Evolutionary conservation across 2,888 invertebrate genomes (phyloP).

Genomic region (Tineola bisselliella): DNA sequence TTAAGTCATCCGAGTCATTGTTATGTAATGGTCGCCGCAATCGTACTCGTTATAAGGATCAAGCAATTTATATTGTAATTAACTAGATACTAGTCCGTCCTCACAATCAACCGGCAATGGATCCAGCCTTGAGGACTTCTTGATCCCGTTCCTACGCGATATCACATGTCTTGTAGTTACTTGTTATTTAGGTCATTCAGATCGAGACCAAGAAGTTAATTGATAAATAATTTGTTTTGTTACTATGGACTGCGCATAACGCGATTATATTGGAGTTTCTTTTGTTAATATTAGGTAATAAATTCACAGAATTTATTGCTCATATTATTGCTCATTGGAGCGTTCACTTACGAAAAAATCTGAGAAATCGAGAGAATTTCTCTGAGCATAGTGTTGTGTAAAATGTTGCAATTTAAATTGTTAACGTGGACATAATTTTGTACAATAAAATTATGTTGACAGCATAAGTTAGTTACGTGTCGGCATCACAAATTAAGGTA

Average conservation of each 20-base stretch:
- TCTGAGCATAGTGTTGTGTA: background rate
- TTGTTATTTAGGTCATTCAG: constrained; percentile 42
- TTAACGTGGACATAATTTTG: background rate
- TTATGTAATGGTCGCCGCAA: background rate
- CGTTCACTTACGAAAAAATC: background rate
- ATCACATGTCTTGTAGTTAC: constrained; percentile 40
- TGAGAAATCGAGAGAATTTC: background rate
- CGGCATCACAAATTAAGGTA: background rate
- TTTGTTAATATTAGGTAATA: background rate
- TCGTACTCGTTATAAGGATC: background rate
- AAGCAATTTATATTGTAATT: constrained; percentile 3
- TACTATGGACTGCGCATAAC: background rate
- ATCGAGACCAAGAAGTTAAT: constrained; percentile 16
- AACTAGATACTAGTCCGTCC: background rate
- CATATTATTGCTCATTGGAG: background rate
- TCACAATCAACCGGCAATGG: constrained; percentile 48
- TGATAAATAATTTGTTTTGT: background rate
- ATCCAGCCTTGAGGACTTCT: constrained; percentile 61
- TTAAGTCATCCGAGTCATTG: background rate
- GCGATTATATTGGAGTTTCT: background rate
- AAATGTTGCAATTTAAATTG: background rate
- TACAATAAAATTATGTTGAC: background rate
- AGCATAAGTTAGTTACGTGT: background rate
- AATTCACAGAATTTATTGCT: background rate
- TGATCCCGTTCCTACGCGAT: constrained; percentile 55